Evolutionary conservation across 2,113 vertebrate species (phyloP).

Genomic region (Perccottus glenii): DNA sequence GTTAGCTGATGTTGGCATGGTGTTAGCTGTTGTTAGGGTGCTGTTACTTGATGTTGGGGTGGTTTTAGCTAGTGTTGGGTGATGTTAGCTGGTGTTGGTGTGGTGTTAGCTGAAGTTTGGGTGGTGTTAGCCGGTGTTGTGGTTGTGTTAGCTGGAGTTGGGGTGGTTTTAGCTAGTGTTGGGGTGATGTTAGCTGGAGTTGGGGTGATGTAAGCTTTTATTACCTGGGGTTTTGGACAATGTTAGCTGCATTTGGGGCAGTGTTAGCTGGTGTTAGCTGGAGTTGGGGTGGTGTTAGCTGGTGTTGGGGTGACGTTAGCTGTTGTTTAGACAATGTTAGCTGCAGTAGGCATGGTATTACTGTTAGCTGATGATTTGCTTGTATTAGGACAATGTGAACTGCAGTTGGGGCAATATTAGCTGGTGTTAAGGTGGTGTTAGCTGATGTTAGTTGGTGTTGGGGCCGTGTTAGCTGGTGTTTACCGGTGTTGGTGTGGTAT

Average conservation of each 20-base stretch:
- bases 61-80: background rate
- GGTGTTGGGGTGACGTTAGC: background rate
- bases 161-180: too few species aligned
- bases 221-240: too few species aligned
- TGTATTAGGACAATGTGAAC: background rate
- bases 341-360: background rate
- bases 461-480: background rate
- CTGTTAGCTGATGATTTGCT: background rate
- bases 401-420: background rate
- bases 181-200: too few species aligned
- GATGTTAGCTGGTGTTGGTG: background rate
- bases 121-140: slow-evolving; percentile 5
- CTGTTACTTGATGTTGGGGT: too few species aligned
- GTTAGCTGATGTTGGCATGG: too few species aligned
- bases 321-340: background rate
- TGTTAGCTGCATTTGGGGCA: too few species aligned
- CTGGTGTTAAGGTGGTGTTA: background rate
- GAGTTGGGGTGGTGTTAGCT: background rate
- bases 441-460: background rate
- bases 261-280: too few species aligned
- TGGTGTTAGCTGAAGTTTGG: background rate
- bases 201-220: too few species aligned
- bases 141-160: too few species aligned
- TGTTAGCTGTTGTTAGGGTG: background rate
- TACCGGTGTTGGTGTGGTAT: too few species aligned